Evolutionary conservation across 2,797 vertebrate genomes (phyloP).

Genomic region (Euphonia xanthogaster): DNA sequence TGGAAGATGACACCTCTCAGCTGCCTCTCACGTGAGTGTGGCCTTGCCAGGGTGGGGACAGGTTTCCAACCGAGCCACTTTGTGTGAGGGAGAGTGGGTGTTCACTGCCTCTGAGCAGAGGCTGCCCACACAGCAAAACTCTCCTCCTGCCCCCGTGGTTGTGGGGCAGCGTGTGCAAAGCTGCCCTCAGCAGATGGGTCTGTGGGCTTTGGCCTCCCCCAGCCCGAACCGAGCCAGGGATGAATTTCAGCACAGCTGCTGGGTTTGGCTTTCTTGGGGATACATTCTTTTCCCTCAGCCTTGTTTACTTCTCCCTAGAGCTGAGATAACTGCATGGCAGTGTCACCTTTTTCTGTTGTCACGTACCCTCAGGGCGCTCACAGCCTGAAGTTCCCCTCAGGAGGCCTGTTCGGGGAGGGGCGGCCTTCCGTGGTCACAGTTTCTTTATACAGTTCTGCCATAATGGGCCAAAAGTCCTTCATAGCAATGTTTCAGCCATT

Average conservation of each 20-base stretch:
- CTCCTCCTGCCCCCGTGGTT: fast-evolving
- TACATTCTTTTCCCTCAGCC: not conserved
- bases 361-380: not conserved
- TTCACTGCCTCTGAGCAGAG: too few relatives aligned
- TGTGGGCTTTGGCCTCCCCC: not conserved
- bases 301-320: not conserved
- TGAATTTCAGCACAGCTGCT: not conserved
- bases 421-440: too few relatives aligned
- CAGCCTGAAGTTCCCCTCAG: not conserved
- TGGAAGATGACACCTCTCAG: not conserved
- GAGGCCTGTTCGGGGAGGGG: not conserved
- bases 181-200: not conserved
- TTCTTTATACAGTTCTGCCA: not conserved
- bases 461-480: not conserved
- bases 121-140: fast-evolving
- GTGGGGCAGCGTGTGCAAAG: not conserved
- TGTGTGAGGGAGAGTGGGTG: too few relatives aligned
- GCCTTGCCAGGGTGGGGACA: not conserved
- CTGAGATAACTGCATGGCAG: not conserved
- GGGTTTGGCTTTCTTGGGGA: not conserved
- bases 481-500: not conserved
- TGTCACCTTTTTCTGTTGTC: not conserved
- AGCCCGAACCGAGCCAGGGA: fast-evolving
- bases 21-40: not conserved
- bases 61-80: not conserved